Evolutionary conservation across 2,888 invertebrate species (phyloP).

Genomic region (Mystacides longicornis): DNA sequence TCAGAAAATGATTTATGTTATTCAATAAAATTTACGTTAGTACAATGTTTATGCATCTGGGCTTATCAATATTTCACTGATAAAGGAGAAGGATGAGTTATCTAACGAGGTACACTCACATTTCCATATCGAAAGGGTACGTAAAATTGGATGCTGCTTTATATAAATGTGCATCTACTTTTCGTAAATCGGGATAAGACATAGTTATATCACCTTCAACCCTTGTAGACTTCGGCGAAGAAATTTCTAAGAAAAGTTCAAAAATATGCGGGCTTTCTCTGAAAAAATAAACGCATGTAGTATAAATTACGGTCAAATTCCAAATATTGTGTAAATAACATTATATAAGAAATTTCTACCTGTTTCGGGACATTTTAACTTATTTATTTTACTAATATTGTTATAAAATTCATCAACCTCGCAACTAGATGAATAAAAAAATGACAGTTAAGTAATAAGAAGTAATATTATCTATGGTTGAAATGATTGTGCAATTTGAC

Average conservation of each 20-base stretch:
- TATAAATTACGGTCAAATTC: too few relatives aligned
- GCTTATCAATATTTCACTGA: too few relatives aligned
- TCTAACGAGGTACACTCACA: too few relatives aligned
- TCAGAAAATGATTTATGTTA: not conserved
- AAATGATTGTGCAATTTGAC: too few relatives aligned
- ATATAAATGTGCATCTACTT: not conserved
- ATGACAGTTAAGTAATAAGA: too few relatives aligned
- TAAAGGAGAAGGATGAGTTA: too few relatives aligned
- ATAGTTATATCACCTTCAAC: constrained; percentile 1
- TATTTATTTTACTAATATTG: not conserved
- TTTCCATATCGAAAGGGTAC: not conserved
- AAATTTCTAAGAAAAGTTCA: not conserved
- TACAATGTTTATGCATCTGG: too few relatives aligned
- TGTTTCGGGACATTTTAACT: not conserved
- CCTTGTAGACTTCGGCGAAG: not conserved
- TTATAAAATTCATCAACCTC: not conserved
- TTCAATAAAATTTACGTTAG: too few relatives aligned
- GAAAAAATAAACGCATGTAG: too few relatives aligned
- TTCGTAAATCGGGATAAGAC: not conserved
- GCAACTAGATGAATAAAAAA: not conserved
- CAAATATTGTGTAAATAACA: too few relatives aligned
- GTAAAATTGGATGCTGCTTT: not conserved
- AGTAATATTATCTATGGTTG: too few relatives aligned
- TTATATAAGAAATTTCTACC: not conserved
- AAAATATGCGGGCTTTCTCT: not conserved